A percentile compares a stretch with the other conserved stretches of the same genome.
These are phyloP conservation scores for Erythrocercus mccallii DNA, from an alignment of 2,113 vertebrate species.

Conservation along the genomic window DNA sequence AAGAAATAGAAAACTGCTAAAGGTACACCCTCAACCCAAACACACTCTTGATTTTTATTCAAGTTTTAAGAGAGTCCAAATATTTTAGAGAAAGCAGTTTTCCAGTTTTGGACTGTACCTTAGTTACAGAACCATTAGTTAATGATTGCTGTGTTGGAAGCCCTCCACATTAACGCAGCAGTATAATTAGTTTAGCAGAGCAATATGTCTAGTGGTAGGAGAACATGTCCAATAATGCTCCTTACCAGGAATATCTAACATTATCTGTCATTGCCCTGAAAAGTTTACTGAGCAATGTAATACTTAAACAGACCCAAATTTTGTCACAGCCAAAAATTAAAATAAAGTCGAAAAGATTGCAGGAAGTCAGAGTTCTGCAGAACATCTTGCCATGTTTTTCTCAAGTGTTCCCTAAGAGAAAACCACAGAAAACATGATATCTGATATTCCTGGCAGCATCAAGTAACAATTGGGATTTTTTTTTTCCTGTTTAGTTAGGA, in stretches of 20 bases:
- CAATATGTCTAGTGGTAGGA: background rate
- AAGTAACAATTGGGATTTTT: background rate
- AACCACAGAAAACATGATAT: background rate
- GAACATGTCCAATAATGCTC: background rate
- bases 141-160: background rate
- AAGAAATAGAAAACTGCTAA: background rate
- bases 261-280: background rate
- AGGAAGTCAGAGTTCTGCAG: background rate
- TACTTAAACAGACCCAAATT: background rate
- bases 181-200: background rate
- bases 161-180: background rate
- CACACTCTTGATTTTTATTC: background rate
- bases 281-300: background rate
- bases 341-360: background rate
- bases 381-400: background rate
- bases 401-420: background rate
- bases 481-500: background rate
- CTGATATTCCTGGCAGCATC: background rate
- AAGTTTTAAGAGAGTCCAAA: background rate
- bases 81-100: background rate
- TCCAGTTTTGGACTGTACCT: background rate
- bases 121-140: background rate
- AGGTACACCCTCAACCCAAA: background rate
- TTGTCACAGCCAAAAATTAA: background rate
- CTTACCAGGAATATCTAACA: background rate